These are phyloP conservation scores for Musca domestica DNA, from an alignment of 1,140 invertebrate species.

Conservation along the genomic window DNA sequence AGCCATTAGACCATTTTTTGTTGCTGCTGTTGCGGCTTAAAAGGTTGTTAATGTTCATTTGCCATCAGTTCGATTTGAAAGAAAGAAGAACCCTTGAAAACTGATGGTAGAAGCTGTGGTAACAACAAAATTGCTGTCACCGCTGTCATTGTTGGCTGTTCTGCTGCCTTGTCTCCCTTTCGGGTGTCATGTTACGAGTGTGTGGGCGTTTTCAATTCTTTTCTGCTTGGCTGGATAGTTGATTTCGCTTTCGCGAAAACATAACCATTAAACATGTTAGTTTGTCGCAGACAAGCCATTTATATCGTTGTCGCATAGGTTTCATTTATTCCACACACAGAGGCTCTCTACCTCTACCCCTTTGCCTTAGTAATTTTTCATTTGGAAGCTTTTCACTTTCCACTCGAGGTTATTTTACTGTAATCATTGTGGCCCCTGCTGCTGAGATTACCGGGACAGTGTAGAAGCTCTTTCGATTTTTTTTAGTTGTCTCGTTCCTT, in stretches of 20 bases:
- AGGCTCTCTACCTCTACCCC: too few species aligned
- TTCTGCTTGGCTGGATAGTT: background rate
- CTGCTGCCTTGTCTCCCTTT: background rate
- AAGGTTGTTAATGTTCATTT: too few species aligned
- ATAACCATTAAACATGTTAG: slow-evolving; percentile 16
- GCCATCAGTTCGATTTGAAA: too few species aligned
- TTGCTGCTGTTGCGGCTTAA: too few species aligned
- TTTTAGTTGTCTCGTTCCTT: too few species aligned
- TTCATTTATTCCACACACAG: too few species aligned
- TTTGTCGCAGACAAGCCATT: slow-evolving; percentile 19
- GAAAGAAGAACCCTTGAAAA: too few species aligned
- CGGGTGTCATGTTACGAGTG: slow-evolving; percentile 10
- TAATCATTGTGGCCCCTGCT: background rate
- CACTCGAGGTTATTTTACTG: background rate
- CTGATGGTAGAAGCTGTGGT: too few species aligned
- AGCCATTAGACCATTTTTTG: too few species aligned
- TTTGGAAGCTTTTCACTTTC: too few species aligned
- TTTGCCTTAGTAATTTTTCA: too few species aligned
- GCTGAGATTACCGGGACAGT: slow-evolving; percentile 1
- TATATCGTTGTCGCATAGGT: slow-evolving; percentile 4
- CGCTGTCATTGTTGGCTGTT: background rate
- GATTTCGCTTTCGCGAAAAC: slow-evolving; percentile 1
- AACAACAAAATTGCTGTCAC: too few species aligned
- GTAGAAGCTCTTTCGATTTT: background rate
- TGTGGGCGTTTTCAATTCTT: slow-evolving; percentile 12